These are phyloP conservation scores for Exaiptasia diaphana DNA, from an alignment of 64 coral and sea anemone species.

Conservation along the genomic window DNA sequence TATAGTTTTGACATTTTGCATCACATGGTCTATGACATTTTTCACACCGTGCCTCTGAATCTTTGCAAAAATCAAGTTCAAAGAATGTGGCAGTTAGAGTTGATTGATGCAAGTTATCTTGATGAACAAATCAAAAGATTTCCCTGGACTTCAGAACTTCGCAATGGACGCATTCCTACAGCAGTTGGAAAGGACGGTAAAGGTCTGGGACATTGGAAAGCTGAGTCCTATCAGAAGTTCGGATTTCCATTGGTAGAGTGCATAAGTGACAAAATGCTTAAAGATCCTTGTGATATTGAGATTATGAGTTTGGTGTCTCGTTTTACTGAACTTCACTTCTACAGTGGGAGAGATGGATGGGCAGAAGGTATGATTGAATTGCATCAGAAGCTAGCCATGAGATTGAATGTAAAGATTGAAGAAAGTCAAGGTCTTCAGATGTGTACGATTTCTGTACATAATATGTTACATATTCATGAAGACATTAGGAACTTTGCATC, in stretches of 20 bases:
- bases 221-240: conserved; percentile 42
- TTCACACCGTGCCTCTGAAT: conserved; percentile 45
- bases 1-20: conserved; percentile 44
- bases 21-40: conserved; percentile 52
- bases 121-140: conserved; percentile 48
- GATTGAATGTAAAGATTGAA: conserved; percentile 54
- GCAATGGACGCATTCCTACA: conserved; percentile 39
- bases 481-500: no score
- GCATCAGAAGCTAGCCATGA: conserved; percentile 20
- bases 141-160: conserved; percentile 28
- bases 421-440: conserved; percentile 38
- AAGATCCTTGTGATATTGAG: conserved; percentile 19
- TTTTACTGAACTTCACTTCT: conserved; percentile 50
- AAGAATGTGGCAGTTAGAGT: conserved; percentile 29
- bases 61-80: conserved; percentile 32
- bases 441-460: conserved; percentile 52
- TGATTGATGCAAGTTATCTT: conserved; percentile 36
- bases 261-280: conserved; percentile 27
- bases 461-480: conserved; percentile 50
- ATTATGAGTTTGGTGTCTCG: conserved; percentile 25
- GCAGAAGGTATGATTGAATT: conserved; percentile 42
- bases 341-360: conserved; percentile 53
- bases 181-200: conserved; percentile 14
- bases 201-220: conserved; percentile 36
- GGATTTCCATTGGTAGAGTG: conserved; percentile 30